phyloP scores from a whole-genome alignment of 2,113 vertebrate genomes.

The Cricetomys ansorgei region DNA sequence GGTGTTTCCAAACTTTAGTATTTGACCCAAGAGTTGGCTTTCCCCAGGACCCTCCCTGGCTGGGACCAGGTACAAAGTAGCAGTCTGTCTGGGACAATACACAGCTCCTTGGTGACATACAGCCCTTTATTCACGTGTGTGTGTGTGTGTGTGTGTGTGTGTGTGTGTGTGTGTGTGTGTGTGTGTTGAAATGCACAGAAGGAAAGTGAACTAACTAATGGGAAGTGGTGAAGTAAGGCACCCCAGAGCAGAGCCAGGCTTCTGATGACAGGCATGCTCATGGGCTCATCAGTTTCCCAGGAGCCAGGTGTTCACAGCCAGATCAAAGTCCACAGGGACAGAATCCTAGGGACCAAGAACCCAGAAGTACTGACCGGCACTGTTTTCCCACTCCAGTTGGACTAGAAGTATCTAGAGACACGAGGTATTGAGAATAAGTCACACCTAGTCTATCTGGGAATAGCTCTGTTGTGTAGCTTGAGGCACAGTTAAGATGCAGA shows the following conservation, averaged over 20 bases:
- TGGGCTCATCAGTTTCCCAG: neutral
- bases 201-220: neutral
- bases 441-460: neutral
- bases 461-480: neutral
- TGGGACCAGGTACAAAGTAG: neutral
- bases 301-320: neutral
- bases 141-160: neutral
- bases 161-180: neutral
- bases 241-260: neutral
- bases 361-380: accelerated
- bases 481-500: neutral
- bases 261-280: neutral
- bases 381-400: accelerated
- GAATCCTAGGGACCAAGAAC: neutral
- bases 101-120: neutral
- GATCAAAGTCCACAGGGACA: neutral
- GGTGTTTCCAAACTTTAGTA: neutral
- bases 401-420: neutral
- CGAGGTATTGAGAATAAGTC: neutral
- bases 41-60: neutral
- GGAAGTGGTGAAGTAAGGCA: neutral
- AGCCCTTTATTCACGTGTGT: neutral
- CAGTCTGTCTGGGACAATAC: neutral
- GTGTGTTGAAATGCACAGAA: neutral
- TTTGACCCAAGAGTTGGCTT: neutral